Conservation (phyloP, 2,888 invertebrate species). For the Kryphioiulus occultus region DNA sequence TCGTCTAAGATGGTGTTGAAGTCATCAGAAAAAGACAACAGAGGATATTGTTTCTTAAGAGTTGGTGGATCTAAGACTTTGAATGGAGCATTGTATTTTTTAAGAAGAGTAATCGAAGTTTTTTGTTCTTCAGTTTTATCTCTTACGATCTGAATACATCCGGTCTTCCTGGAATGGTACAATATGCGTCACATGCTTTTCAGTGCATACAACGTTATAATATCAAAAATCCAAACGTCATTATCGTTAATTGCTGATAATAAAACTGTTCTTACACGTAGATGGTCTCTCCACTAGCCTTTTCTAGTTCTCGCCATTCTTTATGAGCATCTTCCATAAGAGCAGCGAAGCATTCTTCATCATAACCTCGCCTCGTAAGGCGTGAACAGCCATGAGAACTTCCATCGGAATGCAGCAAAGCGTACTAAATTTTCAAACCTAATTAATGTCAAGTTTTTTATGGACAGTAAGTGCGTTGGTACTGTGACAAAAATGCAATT, state of each 20-base stretch:
- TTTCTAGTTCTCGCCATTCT: slow-evolving; percentile 45
- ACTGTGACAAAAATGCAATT: too few relatives aligned
- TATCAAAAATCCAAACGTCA: neutral
- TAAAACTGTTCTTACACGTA: slow-evolving; percentile 40
- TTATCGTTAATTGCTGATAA: neutral
- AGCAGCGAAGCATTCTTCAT: slow-evolving; percentile 14
- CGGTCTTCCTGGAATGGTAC: slow-evolving; percentile 43
- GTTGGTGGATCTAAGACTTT: neutral
- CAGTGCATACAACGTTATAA: neutral
- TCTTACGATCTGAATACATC: slow-evolving; percentile 35
- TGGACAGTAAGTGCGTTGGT: too few relatives aligned
- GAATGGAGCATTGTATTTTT: slow-evolving; percentile 46
- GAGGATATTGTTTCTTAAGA: slow-evolving; percentile 45
- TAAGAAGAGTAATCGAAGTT: neutral
- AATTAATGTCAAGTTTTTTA: too few relatives aligned
- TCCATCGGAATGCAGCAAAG: slow-evolving; percentile 33
- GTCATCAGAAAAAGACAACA: neutral
- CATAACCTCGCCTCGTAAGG: slow-evolving; percentile 24
- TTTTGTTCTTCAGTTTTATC: neutral
- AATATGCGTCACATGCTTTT: neutral
- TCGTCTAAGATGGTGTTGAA: slow-evolving; percentile 32
- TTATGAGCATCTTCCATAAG: slow-evolving; percentile 47
- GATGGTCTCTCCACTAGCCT: neutral
- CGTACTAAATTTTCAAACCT: neutral
- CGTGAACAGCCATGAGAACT: slow-evolving; percentile 49